These are phyloP conservation scores for Cephus nigrinus DNA, from an alignment of 2,888 invertebrate genomes.

Conservation along the genomic window DNA sequence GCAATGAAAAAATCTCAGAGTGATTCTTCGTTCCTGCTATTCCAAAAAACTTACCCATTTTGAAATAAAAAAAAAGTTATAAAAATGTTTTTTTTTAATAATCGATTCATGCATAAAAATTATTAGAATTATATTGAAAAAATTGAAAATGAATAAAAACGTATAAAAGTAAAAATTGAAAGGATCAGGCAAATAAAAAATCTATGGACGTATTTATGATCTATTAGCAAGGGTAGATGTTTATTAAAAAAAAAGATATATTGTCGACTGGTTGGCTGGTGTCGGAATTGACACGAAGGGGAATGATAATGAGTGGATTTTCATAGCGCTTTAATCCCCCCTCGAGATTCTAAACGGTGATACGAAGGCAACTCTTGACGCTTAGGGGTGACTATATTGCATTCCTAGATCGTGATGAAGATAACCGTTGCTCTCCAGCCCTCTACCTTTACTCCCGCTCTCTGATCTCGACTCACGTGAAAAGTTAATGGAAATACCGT, in stretches of 20 bases:
- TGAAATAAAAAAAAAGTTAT: too few relatives aligned
- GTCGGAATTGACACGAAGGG: constrained; percentile 2
- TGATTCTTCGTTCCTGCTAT: too few relatives aligned
- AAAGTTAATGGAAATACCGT: neutral
- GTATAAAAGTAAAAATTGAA: neutral
- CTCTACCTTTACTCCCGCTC: neutral
- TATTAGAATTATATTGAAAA: neutral
- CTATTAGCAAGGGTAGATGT: neutral
- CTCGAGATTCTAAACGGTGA: constrained; percentile 53
- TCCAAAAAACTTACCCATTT: too few relatives aligned
- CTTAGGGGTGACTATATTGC: constrained; percentile 66
- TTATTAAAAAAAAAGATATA: constrained; percentile 18
- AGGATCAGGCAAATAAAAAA: neutral
- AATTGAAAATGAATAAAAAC: too few relatives aligned
- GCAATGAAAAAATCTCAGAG: neutral
- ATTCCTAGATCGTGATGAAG: constrained; percentile 66
- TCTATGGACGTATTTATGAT: neutral
- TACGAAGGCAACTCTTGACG: constrained; percentile 63
- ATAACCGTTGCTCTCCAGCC: constrained; percentile 49
- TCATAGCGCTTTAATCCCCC: constrained; percentile 65
- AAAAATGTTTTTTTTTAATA: too few relatives aligned
- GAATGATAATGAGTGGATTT: constrained; percentile 51
- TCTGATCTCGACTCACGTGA: neutral
- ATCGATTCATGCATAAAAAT: neutral
- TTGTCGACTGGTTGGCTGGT: constrained; percentile 4